phyloP scores from a whole-genome alignment of 2,888 invertebrate species.

The Branchinecta sandiegonensis region DNA sequence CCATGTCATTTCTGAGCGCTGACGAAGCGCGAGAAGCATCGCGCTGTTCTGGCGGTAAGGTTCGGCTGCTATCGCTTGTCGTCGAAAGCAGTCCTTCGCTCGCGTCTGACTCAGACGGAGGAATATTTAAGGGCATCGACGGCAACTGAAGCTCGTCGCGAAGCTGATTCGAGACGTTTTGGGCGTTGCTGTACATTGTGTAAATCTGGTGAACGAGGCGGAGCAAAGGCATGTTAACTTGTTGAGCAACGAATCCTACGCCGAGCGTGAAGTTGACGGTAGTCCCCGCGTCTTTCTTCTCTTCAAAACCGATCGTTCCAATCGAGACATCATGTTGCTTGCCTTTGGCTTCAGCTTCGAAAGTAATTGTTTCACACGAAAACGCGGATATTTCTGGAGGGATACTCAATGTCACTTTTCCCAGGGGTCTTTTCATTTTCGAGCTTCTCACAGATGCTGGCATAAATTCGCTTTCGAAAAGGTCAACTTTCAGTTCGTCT shows the following conservation, averaged over 20 bases:
- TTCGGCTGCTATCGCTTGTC: background rate
- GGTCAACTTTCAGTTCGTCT: slow-evolving; percentile 78
- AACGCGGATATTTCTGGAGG: slow-evolving; percentile 70
- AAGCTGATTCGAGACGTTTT: slow-evolving; percentile 80
- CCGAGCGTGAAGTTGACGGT: slow-evolving; percentile 80
- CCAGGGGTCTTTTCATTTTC: slow-evolving; percentile 26
- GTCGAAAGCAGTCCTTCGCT: slow-evolving; percentile 3
- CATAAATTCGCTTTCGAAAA: slow-evolving; percentile 77
- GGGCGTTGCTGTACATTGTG: slow-evolving; percentile 93
- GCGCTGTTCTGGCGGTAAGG: slow-evolving; percentile 27
- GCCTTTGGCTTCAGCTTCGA: slow-evolving; percentile 76
- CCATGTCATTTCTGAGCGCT: background rate
- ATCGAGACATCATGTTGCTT: slow-evolving; percentile 49
- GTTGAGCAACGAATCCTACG: slow-evolving; percentile 77
- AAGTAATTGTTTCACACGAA: slow-evolving; percentile 74
- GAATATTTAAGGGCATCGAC: slow-evolving; percentile 25
- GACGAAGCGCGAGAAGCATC: slow-evolving; percentile 29
- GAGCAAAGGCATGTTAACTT: slow-evolving; percentile 88
- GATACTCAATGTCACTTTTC: slow-evolving; percentile 42
- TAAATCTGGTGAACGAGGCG: slow-evolving; percentile 86
- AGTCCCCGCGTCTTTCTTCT: slow-evolving; percentile 40
- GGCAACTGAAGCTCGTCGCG: slow-evolving; percentile 45
- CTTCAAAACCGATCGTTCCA: background rate
- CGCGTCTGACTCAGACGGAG: slow-evolving; percentile 24
- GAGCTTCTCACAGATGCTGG: slow-evolving; percentile 27